Base-by-base conservation (phyloP, 2,888 invertebrate genomes). In the Phalera bucephala region DNA sequence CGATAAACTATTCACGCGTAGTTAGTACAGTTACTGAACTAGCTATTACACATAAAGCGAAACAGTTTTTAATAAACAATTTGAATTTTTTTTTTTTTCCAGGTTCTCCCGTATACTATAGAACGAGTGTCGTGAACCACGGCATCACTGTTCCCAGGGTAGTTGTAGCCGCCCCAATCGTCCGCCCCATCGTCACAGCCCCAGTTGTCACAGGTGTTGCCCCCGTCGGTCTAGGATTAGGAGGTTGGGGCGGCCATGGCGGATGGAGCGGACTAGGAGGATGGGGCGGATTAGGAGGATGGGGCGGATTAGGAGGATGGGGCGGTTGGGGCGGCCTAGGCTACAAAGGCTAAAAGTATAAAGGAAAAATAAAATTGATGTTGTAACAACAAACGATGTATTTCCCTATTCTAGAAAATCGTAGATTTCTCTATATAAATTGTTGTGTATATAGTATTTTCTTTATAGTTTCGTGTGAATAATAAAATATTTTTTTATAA, bases 61-160 rank as follows among this genome's bases (percentile, higher is more conserved):
- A n/a, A n/a, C n/a, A n/a, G n/a, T n/a, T n/a, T 17, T 17, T 17
- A 3, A 5, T 17, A 17, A 17, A 17, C 17, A 17, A 17, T 5
- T 17, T 17, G 5, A 17, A 17, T 17, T 3, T 17, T 17, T 17
- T 3, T 17, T 17, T 17, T 53, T 10, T 13, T 49, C 2, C 51
- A 52, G 49, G 33, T 49, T 47, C 69, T 21, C 29, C 29, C 6
- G 71, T 67, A 9, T 71, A 72, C 17, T 64, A 64, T 31, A 71
- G 64, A 49, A 74, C 78, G 34, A 79, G 64, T 57, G 33, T 72
- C 37, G 46, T 83, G 49, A 76, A 81, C 70, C 82, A 81, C 43
- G 81, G 80, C 17, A 36, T 70, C 36, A 56, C 71, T 33, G 40
- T 80, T 36, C 75, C 77, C 21, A 61, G 46, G 12, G 50, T 67